Conservation (phyloP, 2,113 vertebrate genomes). For the Fregata magnificens region DNA sequence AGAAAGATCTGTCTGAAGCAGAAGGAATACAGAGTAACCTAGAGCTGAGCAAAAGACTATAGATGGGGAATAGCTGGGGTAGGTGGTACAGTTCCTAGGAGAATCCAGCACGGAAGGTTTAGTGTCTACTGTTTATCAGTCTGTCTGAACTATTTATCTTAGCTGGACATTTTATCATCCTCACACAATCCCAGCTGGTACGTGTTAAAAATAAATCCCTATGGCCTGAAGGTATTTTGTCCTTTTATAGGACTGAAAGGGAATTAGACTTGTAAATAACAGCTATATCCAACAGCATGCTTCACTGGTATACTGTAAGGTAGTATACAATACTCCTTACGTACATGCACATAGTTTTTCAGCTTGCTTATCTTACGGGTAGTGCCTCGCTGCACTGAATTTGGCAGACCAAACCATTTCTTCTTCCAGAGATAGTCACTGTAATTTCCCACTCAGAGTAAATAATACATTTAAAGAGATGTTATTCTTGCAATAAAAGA, state of each 20-base stretch:
- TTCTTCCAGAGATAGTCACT: background rate
- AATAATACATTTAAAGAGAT: background rate
- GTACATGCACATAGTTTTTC: background rate
- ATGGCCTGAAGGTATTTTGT: background rate
- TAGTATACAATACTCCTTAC: background rate
- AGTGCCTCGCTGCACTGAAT: background rate
- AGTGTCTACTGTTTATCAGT: background rate
- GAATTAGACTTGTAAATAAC: background rate
- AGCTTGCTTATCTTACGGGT: background rate
- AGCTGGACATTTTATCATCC: background rate
- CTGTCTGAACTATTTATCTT: background rate
- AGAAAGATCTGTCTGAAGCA: background rate
- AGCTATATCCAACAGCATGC: background rate
- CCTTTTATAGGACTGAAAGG: background rate
- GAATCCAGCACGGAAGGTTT: background rate
- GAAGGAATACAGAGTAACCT: background rate
- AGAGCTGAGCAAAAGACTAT: background rate
- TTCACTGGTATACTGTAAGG: background rate
- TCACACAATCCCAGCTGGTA: background rate
- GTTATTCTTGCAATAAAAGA: constrained; percentile 33
- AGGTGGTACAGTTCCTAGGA: background rate
- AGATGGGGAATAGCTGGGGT: background rate
- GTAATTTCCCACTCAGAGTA: background rate
- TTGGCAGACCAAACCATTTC: background rate
- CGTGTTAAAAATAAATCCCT: background rate